Evolutionary conservation across 2,113 vertebrate genomes (phyloP).

Genomic region (Muntiacus reevesi): DNA sequence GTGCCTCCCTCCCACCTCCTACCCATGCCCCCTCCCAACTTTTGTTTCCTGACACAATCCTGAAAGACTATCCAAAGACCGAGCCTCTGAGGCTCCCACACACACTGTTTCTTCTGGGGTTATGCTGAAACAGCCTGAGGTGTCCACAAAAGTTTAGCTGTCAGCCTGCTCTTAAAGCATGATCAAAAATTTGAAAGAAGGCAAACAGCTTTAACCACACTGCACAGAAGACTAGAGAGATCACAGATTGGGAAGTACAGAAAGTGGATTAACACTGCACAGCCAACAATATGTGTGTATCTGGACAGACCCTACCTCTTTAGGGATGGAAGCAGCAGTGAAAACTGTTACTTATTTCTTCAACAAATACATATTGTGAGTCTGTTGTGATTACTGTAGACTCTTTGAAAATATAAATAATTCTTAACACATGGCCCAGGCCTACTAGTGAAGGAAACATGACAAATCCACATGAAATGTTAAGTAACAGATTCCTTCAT

Average conservation of each 20-base stretch:
- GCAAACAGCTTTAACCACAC: background rate
- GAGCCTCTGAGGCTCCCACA: background rate
- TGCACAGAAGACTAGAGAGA: background rate
- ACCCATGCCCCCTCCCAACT: background rate
- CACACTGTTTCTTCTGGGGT: background rate
- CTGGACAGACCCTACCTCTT: background rate
- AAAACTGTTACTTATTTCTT: background rate
- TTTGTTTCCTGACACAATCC: background rate
- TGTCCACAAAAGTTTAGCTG: background rate
- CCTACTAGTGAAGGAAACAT: background rate
- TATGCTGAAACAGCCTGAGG: background rate
- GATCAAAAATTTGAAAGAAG: background rate
- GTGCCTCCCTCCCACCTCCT: background rate
- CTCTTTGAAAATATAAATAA: background rate
- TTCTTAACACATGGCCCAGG: background rate
- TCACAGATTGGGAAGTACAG: background rate
- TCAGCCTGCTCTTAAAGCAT: background rate
- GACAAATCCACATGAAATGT: background rate
- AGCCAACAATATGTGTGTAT: background rate
- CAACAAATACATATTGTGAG: background rate
- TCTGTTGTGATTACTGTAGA: conserved; percentile 2
- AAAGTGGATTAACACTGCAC: background rate
- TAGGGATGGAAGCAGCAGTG: background rate
- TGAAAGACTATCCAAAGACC: background rate
- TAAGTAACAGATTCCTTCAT: background rate